Evolutionary conservation across 2,888 invertebrate genomes (phyloP), one percentile per base, ranked within the genome.

Genomic region (Steinernema scapterisci): DNA sequence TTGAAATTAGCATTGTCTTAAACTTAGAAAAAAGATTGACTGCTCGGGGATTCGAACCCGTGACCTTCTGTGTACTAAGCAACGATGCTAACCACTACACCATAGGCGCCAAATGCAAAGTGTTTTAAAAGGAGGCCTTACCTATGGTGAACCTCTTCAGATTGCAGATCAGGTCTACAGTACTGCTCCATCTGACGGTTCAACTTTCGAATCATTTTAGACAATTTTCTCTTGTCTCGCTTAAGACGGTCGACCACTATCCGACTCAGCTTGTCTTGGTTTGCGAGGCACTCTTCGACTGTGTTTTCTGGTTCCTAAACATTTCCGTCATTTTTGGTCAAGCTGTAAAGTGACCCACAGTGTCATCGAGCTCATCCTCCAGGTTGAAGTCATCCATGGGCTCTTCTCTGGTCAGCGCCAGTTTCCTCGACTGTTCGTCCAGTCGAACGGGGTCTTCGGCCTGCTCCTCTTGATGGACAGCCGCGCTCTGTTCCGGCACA

Each of bases 271-370:
- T 77, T 74, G 16, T 80, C 79, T 16, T 73, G 76, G 48, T 84
- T 84, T 7, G 78, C 77, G 9, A 84, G 77, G 52, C 84, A 84
- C 56, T 83, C 84, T 52, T 84, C 84, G 23, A 79, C 80, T 1
- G 82, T 80, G 43, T 82, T 80, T 44, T 71, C 71, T 6, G 71
- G 63, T n/a, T 63, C 63, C 63, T 63, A 16, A 27, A 63, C 54
- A n/a, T n/a, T 38, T 38, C 5, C 38, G 9, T 9, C 38, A 38
- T 38, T 11, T 19, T 48, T 48, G 19, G 19, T 7, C 48, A 44
- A 44, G 9, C 45, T 7, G 3, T 54, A 13, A 54, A 23, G 25
- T 9, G 11, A 51, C 54, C n/a, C 11, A 63, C 63, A 1, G 63
- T 63, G 19, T 63, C 63, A 27, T 63, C 63, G 16, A 63, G 63